These are phyloP conservation scores for Drosophila repleta DNA, from an alignment of 1,140 invertebrate genomes.

Conservation along the genomic window DNA sequence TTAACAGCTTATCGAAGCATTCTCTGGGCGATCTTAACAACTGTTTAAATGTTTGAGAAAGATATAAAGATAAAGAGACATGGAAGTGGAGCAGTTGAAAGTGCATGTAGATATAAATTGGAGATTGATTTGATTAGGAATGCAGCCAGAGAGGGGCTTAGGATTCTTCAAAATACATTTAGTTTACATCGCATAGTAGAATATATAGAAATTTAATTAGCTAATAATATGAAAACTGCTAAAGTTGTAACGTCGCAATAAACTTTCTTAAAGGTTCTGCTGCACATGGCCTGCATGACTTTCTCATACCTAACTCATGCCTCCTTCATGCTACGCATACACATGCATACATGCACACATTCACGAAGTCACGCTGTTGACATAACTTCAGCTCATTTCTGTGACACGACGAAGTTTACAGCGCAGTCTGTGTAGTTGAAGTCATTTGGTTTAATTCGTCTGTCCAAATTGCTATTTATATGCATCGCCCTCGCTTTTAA, in stretches of 20 bases:
- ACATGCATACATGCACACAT: background rate
- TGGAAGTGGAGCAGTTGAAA: background rate
- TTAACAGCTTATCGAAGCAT: background rate
- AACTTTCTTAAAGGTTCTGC: constrained; percentile 7
- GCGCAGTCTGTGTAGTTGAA: constrained; percentile 44
- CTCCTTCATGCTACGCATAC: background rate
- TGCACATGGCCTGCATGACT: constrained; percentile 13
- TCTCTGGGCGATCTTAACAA: background rate
- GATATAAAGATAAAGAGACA: background rate
- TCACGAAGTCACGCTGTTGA: constrained; percentile 65
- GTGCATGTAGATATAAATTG: too few relatives aligned
- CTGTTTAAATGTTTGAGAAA: background rate
- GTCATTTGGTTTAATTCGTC: constrained; percentile 78
- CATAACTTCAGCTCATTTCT: constrained; percentile 66
- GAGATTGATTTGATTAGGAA: too few relatives aligned
- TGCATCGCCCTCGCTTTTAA: constrained; percentile 80
- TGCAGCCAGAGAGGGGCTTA: too few relatives aligned
- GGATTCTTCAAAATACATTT: background rate
- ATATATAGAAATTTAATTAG: constrained; percentile 5
- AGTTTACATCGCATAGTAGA: background rate
- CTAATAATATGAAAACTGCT: background rate
- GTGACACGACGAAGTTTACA: constrained; percentile 62
- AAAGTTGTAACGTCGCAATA: too few relatives aligned
- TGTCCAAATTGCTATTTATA: constrained; percentile 81
- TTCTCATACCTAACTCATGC: background rate